Base-by-base conservation (phyloP, 2,888 invertebrate genomes). In the Caenorhabditis angaria region DNA sequence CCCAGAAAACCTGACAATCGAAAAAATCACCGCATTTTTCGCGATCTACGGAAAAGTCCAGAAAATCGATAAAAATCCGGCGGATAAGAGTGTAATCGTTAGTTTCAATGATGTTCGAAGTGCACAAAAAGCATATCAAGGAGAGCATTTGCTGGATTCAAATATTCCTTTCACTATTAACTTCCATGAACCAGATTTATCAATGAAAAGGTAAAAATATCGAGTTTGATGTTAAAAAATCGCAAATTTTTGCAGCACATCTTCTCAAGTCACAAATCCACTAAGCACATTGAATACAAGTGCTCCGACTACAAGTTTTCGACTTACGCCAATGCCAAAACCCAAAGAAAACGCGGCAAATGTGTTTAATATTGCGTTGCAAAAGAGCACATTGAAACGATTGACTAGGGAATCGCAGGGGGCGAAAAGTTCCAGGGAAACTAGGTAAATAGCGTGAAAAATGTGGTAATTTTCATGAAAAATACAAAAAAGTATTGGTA, bases 41-140 rank as follows among this genome's bases (percentile, higher is more conserved):
- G 24, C 65, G 50, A 68, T 53, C 2, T 66, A 27, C 55, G 71
- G 77, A 10, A 64, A 63, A 14, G 68, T 72, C 10, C 69, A 72
- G 48, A 72, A 68, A 20, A 53, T 74, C 25, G 57, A 63, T 4
- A 61, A 61, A 18, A 29, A 55, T 24, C 8, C 35, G 2, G 61
- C 60, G 1, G 70, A 62, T 28, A 73, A 55, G 12, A 55, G 53
- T n/a, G 25, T 70, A 10, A 53, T 70, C n/a, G 65, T 78, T 60
- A 76, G 69, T 18, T 80, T 72, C 47, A 69, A 64, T 64, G 80
- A 80, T 50, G 60, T 70, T 1, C 60, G 76, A 20, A 63, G 72
- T 10, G 80, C 78, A 18, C 59, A 54, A 32, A 68, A 69, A 53
- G 78, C 76, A 10, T 58, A 65, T 41, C 27, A 54, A 10, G 65